These are phyloP conservation scores for Cyanistes caeruleus DNA, from an alignment of 2,113 vertebrate species.

Conservation along the genomic window DNA sequence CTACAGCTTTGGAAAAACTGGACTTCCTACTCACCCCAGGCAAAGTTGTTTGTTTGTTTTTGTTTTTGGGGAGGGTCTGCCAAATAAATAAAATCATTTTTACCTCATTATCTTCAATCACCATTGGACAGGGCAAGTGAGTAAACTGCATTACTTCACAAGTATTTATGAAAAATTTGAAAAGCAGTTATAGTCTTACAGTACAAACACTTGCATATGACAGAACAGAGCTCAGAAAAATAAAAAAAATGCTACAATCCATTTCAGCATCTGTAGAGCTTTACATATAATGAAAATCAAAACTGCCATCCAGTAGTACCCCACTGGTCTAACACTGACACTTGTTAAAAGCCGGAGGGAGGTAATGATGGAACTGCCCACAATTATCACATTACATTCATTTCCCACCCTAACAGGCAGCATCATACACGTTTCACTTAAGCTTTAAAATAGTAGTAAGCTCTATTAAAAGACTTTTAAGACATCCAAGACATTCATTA, in stretches of 20 bases:
- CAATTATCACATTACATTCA: background rate
- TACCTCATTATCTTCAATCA: conserved; percentile 71
- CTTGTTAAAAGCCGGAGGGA: background rate
- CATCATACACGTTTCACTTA: background rate
- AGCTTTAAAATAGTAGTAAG: background rate
- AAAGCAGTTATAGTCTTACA: conserved; percentile 59
- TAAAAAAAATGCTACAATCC: background rate
- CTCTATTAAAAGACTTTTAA: conserved; percentile 9
- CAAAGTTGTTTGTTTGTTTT: conserved; percentile 72
- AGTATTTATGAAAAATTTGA: conserved; percentile 51
- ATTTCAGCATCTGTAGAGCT: conserved; percentile 12
- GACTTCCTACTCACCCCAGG: conserved; percentile 69
- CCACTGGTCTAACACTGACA: background rate
- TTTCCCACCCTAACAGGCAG: background rate
- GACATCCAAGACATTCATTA: background rate
- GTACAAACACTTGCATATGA: conserved; percentile 39
- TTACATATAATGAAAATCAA: background rate
- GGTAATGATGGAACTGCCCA: background rate
- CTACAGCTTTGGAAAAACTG: conserved; percentile 68
- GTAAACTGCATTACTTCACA: conserved; percentile 61
- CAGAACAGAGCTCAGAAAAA: conserved; percentile 17
- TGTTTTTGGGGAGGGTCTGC: conserved; percentile 69
- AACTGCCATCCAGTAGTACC: background rate
- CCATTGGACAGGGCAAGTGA: conserved; percentile 67
- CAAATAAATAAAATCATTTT: conserved; percentile 73